Percentiles rank a stretch among this genome's conserved stretches.
Evolutionary conservation across 2,113 vertebrate species (phyloP).

Genomic region (Coptodon rendalli): DNA sequence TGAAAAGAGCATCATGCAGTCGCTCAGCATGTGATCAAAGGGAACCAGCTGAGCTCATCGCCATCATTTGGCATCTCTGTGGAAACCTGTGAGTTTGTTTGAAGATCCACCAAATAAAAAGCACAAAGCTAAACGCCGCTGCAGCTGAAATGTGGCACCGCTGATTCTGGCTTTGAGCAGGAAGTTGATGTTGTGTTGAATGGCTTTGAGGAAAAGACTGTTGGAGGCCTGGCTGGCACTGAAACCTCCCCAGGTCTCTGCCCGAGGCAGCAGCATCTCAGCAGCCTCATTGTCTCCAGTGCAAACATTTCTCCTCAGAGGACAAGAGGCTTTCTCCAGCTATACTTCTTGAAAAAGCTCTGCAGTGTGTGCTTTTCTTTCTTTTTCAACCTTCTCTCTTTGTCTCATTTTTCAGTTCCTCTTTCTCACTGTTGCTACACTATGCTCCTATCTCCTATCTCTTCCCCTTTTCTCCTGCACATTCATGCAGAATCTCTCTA

Average conservation of each 20-base stretch:
- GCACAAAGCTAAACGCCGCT: not conserved
- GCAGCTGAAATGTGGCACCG: not conserved
- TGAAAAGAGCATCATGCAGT: not conserved
- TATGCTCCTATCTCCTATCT: not conserved
- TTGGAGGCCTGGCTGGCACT: not conserved
- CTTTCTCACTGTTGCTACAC: not conserved
- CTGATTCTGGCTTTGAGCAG: slow-evolving; percentile 10
- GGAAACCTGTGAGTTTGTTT: not conserved
- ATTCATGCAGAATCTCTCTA: slow-evolving; percentile 26
- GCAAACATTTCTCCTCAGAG: not conserved
- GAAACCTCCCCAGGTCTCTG: slow-evolving; percentile 3
- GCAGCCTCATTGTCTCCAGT: not conserved
- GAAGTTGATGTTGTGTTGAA: not conserved
- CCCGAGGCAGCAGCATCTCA: slow-evolving; percentile 17
- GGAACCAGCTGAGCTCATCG: not conserved
- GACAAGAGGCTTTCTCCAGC: not conserved
- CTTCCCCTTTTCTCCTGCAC: not conserved
- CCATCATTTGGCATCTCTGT: not conserved
- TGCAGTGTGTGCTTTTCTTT: not conserved
- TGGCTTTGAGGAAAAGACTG: slow-evolving; percentile 6
- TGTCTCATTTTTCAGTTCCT: not conserved
- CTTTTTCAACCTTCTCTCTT: not conserved
- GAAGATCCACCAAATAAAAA: slow-evolving; percentile 7
- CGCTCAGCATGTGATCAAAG: not conserved
- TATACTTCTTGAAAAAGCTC: not conserved